phyloP scores from a whole-genome alignment of 2,797 vertebrate species.

The Sebastes itinus region DNA sequence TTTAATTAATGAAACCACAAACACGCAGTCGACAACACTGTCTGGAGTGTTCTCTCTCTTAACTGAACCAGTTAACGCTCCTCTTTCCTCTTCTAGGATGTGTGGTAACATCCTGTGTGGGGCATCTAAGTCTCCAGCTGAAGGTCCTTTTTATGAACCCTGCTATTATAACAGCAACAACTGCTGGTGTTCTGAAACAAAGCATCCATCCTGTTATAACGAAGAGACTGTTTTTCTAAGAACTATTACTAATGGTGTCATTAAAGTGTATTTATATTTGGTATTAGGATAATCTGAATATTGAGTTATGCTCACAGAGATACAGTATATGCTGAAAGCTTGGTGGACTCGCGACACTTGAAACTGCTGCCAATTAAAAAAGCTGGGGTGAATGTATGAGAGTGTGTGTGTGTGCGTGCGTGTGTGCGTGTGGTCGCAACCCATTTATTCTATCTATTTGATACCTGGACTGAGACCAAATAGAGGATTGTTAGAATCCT shows the following conservation, averaged over 20 bases:
- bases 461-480: slow-evolving; percentile 79
- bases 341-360: slow-evolving; percentile 54
- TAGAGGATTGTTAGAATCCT: slow-evolving; percentile 44
- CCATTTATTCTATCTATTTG: slow-evolving; percentile 50
- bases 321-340: slow-evolving; percentile 52
- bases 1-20: slow-evolving; percentile 19
- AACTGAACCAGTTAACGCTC: slow-evolving; percentile 10
- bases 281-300: slow-evolving; percentile 58
- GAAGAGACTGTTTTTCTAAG: slow-evolving; percentile 50
- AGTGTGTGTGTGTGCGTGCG: not conserved
- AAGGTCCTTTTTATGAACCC: slow-evolving; percentile 24
- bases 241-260: slow-evolving; percentile 36
- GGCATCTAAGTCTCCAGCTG: not conserved
- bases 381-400: slow-evolving; percentile 19
- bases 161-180: not conserved
- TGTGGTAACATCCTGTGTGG: not conserved
- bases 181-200: slow-evolving; percentile 31
- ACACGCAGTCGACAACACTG: slow-evolving; percentile 36
- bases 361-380: slow-evolving; percentile 67
- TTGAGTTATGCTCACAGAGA: slow-evolving; percentile 58
- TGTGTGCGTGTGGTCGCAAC: not conserved
- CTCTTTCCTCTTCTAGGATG: not conserved
- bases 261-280: slow-evolving; percentile 75
- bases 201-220: slow-evolving; percentile 39
- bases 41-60: slow-evolving; percentile 19